Percentiles rank a stretch among this genome's conserved stretches.
Evolutionary conservation across 2,797 vertebrate species (phyloP).

Genomic region (Coluber constrictor): DNA sequence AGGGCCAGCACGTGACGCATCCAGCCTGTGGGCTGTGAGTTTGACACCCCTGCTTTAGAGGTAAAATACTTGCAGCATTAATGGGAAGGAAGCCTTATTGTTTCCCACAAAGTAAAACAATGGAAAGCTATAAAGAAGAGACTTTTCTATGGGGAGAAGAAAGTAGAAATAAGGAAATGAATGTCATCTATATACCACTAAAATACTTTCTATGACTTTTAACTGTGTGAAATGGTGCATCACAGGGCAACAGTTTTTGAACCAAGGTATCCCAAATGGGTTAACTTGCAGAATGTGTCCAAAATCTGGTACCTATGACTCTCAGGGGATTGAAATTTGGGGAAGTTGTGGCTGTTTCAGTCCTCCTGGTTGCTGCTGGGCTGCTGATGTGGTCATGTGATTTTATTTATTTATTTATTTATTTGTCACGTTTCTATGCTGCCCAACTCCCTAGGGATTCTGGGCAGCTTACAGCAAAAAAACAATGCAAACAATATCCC

Average conservation of each 20-base stretch:
- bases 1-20: too few relatives aligned
- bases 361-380: not conserved
- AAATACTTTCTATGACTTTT: not conserved
- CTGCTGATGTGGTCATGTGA: not conserved
- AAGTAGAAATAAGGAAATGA: not conserved
- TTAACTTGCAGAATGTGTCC: not conserved
- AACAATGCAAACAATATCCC: too few relatives aligned
- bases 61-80: not conserved
- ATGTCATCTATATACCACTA: not conserved
- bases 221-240: not conserved
- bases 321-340: not conserved
- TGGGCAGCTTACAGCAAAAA: too few relatives aligned
- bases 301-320: not conserved
- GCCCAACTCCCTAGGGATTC: too few relatives aligned
- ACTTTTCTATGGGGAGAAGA: not conserved
- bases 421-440: too few relatives aligned
- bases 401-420: not conserved
- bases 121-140: not conserved
- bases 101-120: not conserved
- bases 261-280: not conserved
- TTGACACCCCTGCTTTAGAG: not conserved
- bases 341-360: not conserved
- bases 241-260: not conserved
- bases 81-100: not conserved
- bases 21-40: fast-evolving